A percentile compares a stretch with the other conserved stretches of the same genome.
Conservation (phyloP, 2,113 vertebrate species). For the Stegostoma tigrinum region DNA sequence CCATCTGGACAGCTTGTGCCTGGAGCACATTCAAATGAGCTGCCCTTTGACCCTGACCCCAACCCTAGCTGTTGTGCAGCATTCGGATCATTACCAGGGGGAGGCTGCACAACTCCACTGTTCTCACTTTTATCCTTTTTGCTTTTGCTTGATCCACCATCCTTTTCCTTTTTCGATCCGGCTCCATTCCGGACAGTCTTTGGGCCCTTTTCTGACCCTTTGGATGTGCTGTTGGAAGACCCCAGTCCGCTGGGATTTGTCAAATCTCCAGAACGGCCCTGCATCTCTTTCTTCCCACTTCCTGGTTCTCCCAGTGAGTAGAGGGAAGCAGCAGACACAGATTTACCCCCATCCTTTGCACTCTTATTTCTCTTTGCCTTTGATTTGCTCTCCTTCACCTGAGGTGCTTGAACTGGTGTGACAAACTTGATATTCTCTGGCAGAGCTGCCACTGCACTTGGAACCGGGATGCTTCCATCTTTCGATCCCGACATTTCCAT, state of each 20-base stretch:
- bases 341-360: conserved; percentile 90
- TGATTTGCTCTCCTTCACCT: conserved; percentile 96
- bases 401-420: conserved; percentile 86
- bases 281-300: conserved; percentile 76
- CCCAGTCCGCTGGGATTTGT: conserved; percentile 55
- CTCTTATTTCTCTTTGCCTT: conserved; percentile 98
- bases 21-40: conserved; percentile 75
- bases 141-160: conserved; percentile 77
- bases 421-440: conserved; percentile 98
- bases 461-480: conserved; percentile 82
- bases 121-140: conserved; percentile 93
- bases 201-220: conserved; percentile 79
- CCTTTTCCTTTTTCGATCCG: conserved; percentile 90
- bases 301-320: conserved; percentile 67
- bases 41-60: conserved; percentile 70
- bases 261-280: conserved; percentile 78
- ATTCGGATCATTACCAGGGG: neutral
- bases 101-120: conserved; percentile 69
- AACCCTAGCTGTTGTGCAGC: conserved; percentile 44
- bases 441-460: conserved; percentile 86
- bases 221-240: conserved; percentile 61
- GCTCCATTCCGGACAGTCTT: conserved; percentile 79
- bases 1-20: conserved; percentile 61
- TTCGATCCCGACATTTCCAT: conserved; percentile 98
- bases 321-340: conserved; percentile 65